These are phyloP conservation scores for Sarcophilus harrisii DNA, from an alignment of 2,797 vertebrate species.

Conservation along the genomic window DNA sequence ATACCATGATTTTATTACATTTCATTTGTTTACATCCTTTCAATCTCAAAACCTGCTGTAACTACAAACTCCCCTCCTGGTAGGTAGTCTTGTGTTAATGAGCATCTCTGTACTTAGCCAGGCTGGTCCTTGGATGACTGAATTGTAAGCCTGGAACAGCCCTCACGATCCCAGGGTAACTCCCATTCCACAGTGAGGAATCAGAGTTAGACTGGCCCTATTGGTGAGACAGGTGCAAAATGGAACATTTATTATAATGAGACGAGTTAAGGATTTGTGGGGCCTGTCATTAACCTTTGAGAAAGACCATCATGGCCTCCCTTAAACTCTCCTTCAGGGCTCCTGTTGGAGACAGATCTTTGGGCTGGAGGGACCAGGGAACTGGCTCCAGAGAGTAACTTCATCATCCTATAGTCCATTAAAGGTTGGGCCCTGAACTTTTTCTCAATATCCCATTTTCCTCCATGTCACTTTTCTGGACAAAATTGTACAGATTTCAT, in stretches of 20 bases:
- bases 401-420: background rate
- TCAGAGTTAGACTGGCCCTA: background rate
- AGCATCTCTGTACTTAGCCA: background rate
- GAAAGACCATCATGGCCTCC: background rate
- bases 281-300: background rate
- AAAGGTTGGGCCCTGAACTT: background rate
- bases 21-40: background rate
- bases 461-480: background rate
- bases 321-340: background rate
- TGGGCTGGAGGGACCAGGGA: background rate
- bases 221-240: background rate
- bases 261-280: background rate
- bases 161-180: background rate
- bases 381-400: background rate
- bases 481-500: conserved; percentile 3
- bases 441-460: conserved; percentile 1
- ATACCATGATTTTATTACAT: background rate
- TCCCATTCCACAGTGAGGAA: background rate
- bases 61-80: background rate
- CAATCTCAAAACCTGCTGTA: background rate
- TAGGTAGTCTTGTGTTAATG: background rate
- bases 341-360: background rate
- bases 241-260: background rate
- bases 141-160: background rate
- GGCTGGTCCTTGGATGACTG: background rate